Percentiles rank a stretch among this genome's conserved stretches.
phyloP scores from a whole-genome alignment of 2,113 vertebrate genomes.

The Eurypyga helias region DNA sequence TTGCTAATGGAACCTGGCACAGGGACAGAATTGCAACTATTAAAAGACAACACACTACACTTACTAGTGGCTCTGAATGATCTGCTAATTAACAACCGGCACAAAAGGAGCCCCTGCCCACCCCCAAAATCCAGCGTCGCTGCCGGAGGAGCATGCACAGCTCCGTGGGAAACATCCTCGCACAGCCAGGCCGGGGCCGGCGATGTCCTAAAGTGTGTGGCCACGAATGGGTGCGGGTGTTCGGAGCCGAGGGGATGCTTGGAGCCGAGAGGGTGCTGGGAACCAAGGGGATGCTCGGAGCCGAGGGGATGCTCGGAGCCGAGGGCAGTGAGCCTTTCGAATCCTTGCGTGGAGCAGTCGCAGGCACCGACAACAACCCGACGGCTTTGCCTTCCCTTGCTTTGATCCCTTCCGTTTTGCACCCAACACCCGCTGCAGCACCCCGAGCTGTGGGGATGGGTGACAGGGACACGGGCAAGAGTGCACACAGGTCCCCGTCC shows the following conservation, averaged over 20 bases:
- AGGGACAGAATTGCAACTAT: conserved; percentile 48
- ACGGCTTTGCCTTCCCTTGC: not conserved
- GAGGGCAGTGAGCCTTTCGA: not conserved
- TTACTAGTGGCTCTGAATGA: conserved; percentile 63
- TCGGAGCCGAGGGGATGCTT: fast-evolving
- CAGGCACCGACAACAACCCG: fast-evolving
- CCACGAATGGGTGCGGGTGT: not conserved
- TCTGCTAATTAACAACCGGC: conserved; percentile 62
- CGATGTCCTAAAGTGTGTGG: fast-evolving
- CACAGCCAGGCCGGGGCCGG: not conserved
- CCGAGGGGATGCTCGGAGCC: too few relatives aligned
- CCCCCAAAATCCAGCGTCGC: not conserved
- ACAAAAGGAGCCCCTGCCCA: conserved; percentile 48
- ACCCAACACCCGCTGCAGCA: not conserved
- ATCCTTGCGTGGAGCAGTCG: not conserved
- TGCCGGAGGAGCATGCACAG: not conserved
- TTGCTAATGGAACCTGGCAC: conserved; percentile 73
- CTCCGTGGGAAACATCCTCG: not conserved
- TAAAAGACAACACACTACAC: conserved; percentile 58
- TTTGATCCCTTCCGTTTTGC: not conserved
- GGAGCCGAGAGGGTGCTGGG: not conserved
- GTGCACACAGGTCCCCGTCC: fast-evolving
- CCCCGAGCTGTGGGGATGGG: fast-evolving
- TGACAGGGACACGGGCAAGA: fast-evolving
- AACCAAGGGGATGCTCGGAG: not conserved